A percentile compares a stretch with the other conserved stretches of the same genome.
Evolutionary conservation across 2,113 vertebrate species (phyloP).

Genomic region (Felis chaus): DNA sequence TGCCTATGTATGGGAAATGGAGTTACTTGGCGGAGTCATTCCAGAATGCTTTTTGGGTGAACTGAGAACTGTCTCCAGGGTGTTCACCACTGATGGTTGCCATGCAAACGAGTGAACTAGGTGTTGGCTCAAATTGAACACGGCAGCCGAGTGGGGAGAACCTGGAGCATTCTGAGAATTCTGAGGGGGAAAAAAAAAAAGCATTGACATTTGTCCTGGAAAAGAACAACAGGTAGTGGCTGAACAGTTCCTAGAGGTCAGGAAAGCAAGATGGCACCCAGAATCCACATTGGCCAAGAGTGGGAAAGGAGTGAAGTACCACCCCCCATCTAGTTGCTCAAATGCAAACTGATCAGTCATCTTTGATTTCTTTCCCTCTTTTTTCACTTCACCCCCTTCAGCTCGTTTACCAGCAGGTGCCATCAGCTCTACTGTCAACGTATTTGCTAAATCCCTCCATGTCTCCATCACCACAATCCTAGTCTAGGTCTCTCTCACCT

Average conservation of each 20-base stretch:
- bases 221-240: background rate
- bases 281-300: background rate
- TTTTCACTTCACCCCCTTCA: background rate
- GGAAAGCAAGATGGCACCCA: background rate
- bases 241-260: background rate
- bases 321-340: background rate
- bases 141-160: background rate
- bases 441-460: background rate
- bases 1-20: background rate
- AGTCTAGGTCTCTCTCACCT: background rate
- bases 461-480: background rate
- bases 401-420: background rate
- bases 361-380: background rate
- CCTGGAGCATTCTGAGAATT: background rate
- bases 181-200: background rate
- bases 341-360: background rate
- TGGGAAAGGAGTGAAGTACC: background rate
- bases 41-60: background rate
- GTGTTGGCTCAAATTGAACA: background rate
- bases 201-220: background rate
- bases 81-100: background rate
- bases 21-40: background rate
- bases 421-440: background rate
- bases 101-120: background rate
- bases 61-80: background rate